Evolutionary conservation across 2,113 vertebrate species (phyloP).

Genomic region (Rhegmatorhina hoffmannsi): DNA sequence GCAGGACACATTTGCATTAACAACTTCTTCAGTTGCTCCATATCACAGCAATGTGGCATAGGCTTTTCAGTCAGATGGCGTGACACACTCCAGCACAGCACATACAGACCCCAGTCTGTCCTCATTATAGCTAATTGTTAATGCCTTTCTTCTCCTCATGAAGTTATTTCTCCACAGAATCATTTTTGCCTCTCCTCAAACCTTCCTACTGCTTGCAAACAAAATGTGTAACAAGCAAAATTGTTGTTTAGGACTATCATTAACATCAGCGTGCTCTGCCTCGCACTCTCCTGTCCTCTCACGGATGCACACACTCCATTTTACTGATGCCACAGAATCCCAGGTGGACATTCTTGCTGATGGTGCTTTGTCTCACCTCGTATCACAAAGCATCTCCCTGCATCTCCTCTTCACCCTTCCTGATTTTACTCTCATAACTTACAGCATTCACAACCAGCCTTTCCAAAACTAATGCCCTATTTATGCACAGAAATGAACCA

Average conservation of each 20-base stretch:
- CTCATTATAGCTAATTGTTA: not conserved
- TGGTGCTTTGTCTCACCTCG: not conserved
- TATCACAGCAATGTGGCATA: not conserved
- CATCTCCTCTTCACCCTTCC: not conserved
- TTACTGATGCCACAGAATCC: not conserved
- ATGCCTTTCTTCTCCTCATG: not conserved
- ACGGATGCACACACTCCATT: rapidly evolving
- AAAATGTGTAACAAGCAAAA: not conserved
- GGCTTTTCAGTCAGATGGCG: not conserved
- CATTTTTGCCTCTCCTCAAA: not conserved
- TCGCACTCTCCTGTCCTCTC: not conserved
- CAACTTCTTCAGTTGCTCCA: not conserved
- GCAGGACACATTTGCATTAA: conserved; percentile 52
- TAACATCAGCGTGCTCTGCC: not conserved
- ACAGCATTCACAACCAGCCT: not conserved
- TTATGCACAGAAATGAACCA: not conserved
- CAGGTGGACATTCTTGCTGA: not conserved
- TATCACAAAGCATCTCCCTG: not conserved
- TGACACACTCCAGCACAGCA: not conserved
- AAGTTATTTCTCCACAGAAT: conserved; percentile 3
- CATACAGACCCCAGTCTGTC: not conserved
- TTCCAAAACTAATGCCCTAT: not conserved
- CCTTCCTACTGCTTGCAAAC: not conserved
- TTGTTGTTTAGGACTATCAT: not conserved
- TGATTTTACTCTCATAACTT: not conserved